Evolutionary conservation across 2,797 vertebrate species (phyloP).

Genomic region (Spondyliosoma cantharus): DNA sequence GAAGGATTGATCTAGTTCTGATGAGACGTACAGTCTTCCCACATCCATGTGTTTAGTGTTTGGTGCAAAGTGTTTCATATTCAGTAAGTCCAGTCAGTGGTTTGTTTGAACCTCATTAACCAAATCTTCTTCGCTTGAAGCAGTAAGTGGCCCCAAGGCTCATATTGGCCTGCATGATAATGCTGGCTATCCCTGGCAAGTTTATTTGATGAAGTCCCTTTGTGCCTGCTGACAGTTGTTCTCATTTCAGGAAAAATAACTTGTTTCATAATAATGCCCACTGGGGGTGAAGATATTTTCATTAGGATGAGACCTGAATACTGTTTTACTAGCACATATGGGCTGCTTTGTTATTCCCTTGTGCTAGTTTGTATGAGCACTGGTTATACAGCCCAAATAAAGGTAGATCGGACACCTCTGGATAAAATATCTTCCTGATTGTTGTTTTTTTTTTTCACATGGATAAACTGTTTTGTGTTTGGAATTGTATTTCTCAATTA

Average conservation of each 20-base stretch:
- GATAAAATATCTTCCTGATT: slow-evolving; percentile 2
- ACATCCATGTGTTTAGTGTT: slow-evolving; percentile 23
- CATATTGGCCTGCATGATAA: slow-evolving; percentile 33
- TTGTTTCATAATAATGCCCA: not conserved
- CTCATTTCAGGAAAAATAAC: slow-evolving; percentile 5
- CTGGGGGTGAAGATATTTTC: slow-evolving; percentile 4
- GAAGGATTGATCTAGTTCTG: slow-evolving; percentile 10
- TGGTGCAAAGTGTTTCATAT: slow-evolving; percentile 17
- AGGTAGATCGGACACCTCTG: not conserved
- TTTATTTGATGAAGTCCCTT: slow-evolving; percentile 16
- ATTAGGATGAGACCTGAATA: slow-evolving; percentile 14
- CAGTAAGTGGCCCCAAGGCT: slow-evolving; percentile 9
- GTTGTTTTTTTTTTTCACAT: not conserved
- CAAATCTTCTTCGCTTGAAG: slow-evolving; percentile 16
- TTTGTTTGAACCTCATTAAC: slow-evolving; percentile 52
- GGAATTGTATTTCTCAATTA: slow-evolving; percentile 19
- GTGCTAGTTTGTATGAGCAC: not conserved
- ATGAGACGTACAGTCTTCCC: not conserved
- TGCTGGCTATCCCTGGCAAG: not conserved
- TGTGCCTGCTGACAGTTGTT: not conserved
- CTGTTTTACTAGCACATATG: not conserved
- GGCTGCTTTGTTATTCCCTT: not conserved
- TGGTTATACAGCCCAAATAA: slow-evolving; percentile 1
- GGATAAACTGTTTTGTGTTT: not conserved
- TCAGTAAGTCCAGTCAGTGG: slow-evolving; percentile 26